Evolutionary conservation across 2,888 invertebrate species (phyloP), one percentile per base, ranked within the genome.

Genomic region (Julus scandinavius): DNA sequence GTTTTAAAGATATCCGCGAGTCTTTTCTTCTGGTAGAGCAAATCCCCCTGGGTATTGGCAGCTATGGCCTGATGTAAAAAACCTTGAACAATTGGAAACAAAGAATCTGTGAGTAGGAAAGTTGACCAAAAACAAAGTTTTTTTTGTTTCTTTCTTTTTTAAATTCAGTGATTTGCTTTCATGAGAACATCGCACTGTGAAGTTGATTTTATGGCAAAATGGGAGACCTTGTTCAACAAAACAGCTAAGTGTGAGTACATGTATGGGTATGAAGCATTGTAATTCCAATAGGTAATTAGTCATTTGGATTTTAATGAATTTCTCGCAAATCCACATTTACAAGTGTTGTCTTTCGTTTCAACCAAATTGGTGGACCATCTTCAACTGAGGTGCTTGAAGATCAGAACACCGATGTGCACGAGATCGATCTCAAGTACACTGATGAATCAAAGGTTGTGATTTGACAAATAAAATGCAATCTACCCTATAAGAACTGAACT

Each of bases 101-200:
- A 63, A 63, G n/a, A 49, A 13, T 13, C 17, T 54, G 6, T 20
- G 63, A 63, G n/a, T 9, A 20, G 20, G 63, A 63, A 20, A 63
- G 63, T 20, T 63, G 63, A 17, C 54, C 54, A 54, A 54, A 15
- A 2, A 6, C 54, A 54, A 54, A n/a, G n/a, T n/a, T n/a, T 15
- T 13, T 54, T 54, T 13, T 54, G n/a, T n/a, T n/a, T n/a, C n/a
- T 29, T 29, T 29, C 29, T 29, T 29, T 29, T 29, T 50, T 2
- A n/a, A 63, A 63, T 63, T 63, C 63, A 63, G 63, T 63, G 63
- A 63, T 1, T 63, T 63, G 63, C 63, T 63, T 63, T 63, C 63
- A 6, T 63, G 63, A 63, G 63, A 63, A 63, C 63, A 17, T 20
- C 63, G 63, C 20, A 63, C 63, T 63, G 63, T 63, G 63, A 20